Base-by-base conservation (phyloP, 2,113 vertebrate genomes). In the Agapornis roseicollis region DNA sequence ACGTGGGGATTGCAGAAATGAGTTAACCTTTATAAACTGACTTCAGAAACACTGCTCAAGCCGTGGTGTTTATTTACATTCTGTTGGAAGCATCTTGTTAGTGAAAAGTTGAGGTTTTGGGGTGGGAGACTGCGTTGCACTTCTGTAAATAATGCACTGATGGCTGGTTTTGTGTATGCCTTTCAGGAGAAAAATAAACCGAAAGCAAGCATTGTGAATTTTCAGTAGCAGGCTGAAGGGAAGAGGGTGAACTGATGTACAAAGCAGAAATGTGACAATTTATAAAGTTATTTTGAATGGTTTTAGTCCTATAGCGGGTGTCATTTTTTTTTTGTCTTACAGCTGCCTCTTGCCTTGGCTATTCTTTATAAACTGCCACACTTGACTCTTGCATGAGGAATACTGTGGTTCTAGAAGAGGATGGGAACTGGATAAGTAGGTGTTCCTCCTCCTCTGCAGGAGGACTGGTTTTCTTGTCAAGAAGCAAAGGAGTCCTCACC, bases 211-310 rank as follows among this genome's bases (percentile, higher is more conserved):
- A 4, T 95, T 94, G 85, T 87, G 71, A 85, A 58, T 82, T 96
- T 93, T 86, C 86, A 41, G 4, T 80, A 64, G 42, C 53, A 74
- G 80, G 78, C 37, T 28, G 4, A 65, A 91, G 83, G 91, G 66
- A 11, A 58, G 41, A 61, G 55, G 53, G 60, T 79, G 68, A 93
- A 94, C 96, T 78, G 80, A 95, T 97, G 97, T 97, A 97, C 90
- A 98, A 81, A 97, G 77, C 91, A 90, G 95, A 97, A 95, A 96
- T 90, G 95, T 97, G 93, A 96, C 93, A 96, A 95, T 97, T 98
- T 98, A 97, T 98, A 97, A 98, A 98, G 93, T 95, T 97, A 97
- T 97, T 98, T 98, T 97, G 93, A 95, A 97, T 60, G 85, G 95
- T 96, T 97, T 95, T 96, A 95, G 91, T 85, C 70, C 77, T 50